Evolutionary conservation across 1,140 invertebrate species (phyloP).

Genomic region (Hormaphis cornu): DNA sequence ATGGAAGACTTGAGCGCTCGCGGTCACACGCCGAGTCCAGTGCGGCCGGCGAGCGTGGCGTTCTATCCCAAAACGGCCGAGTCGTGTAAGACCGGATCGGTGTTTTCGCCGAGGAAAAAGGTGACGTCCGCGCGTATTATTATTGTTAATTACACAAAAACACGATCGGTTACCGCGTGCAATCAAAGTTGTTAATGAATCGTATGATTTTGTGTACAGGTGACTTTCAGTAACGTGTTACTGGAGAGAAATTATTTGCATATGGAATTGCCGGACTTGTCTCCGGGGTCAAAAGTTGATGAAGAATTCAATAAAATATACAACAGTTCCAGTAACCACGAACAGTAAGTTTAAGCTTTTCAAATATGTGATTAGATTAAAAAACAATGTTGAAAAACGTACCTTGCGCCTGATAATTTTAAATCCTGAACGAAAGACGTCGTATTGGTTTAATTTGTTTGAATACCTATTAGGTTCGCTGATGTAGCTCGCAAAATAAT

Average conservation of each 20-base stretch:
- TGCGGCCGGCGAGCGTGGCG: conserved; percentile 16
- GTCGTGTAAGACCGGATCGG: not conserved
- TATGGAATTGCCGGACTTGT: conserved; percentile 25
- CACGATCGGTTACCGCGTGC: too few relatives aligned
- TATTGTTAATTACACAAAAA: too few relatives aligned
- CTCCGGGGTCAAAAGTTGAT: conserved; percentile 14
- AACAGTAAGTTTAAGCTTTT: conserved; percentile 15
- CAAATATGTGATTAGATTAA: too few relatives aligned
- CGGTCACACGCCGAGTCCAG: conserved; percentile 2
- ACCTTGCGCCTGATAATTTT: too few relatives aligned
- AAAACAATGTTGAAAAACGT: too few relatives aligned
- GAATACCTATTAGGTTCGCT: too few relatives aligned
- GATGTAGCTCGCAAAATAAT: too few relatives aligned
- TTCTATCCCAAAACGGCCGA: conserved; percentile 15
- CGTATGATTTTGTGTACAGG: not conserved
- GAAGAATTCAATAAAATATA: conserved; percentile 30
- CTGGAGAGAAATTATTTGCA: conserved; percentile 18
- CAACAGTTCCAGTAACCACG: not conserved
- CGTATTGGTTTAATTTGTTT: too few relatives aligned
- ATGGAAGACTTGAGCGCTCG: conserved; percentile 10
- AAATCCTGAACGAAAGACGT: too few relatives aligned
- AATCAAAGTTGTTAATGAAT: too few relatives aligned
- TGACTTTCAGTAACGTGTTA: conserved; percentile 20
- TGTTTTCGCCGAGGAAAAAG: not conserved
- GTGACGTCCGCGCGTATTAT: not conserved